Conservation (phyloP, 1,140 invertebrate species). For the Pomacea maculata region DNA sequence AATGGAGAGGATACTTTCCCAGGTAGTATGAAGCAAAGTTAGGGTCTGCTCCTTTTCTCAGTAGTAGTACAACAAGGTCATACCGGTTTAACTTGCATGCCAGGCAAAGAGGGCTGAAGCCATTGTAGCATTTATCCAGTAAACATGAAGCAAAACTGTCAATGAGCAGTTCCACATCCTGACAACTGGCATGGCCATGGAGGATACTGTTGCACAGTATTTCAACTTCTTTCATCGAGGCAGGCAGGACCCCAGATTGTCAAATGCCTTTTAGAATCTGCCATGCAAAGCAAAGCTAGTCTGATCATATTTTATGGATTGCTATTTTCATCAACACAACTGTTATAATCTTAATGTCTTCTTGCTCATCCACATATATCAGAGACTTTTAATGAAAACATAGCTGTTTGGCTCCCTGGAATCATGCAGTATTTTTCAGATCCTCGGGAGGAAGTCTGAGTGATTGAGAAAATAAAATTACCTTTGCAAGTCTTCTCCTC, state of each 20-base stretch:
- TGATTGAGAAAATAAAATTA: no score
- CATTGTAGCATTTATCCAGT: conserved; percentile 2
- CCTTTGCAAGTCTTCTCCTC: no score
- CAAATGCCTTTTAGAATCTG: not conserved
- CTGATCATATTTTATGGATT: not conserved
- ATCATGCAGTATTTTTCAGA: no score
- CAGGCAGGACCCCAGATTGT: no score
- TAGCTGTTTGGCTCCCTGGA: no score
- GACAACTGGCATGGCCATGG: conserved; percentile 2
- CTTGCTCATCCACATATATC: no score
- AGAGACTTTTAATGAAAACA: no score
- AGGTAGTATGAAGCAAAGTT: conserved; percentile 13
- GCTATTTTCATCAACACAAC: no score
- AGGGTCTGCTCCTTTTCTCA: conserved; percentile 20
- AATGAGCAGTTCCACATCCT: conserved; percentile 20
- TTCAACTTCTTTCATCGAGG: conserved; percentile 7
- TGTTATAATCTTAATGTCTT: no score
- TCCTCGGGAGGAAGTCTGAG: no score
- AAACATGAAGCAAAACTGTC: not conserved
- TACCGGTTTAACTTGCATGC: conserved; percentile 31
- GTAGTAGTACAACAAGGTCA: conserved; percentile 24
- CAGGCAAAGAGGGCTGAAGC: conserved; percentile 24
- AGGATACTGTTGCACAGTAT: conserved; percentile 1
- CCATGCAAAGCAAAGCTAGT: not conserved
- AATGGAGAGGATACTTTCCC: conserved; percentile 28